Evolutionary conservation across 2,113 vertebrate genomes (phyloP).

Genomic region (Vombatus ursinus): DNA sequence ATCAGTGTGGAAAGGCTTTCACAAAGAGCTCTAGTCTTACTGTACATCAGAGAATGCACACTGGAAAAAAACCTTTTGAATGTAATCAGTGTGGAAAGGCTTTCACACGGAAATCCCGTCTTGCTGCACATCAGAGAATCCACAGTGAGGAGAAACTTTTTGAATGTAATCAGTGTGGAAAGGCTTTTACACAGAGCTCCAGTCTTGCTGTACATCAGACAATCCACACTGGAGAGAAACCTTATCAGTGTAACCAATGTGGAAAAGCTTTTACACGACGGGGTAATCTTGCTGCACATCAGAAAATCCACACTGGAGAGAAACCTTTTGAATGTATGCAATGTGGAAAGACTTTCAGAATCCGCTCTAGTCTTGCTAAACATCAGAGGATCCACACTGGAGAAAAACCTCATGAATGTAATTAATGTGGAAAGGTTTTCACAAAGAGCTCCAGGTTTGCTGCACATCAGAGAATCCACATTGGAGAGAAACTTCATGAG

Average conservation of each 20-base stretch:
- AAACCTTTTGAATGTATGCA: not conserved
- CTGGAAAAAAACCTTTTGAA: not conserved
- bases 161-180: not conserved
- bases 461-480: not conserved
- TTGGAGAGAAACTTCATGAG: not conserved
- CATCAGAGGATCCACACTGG: not conserved
- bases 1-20: conserved; percentile 73
- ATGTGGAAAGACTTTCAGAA: not conserved
- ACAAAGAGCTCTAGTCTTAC: conserved; percentile 72
- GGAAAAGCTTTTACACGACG: not conserved
- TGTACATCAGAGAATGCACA: conserved; percentile 49
- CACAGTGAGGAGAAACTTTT: not conserved
- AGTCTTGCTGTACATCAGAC: not conserved
- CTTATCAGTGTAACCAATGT: not conserved
- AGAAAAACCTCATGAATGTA: not conserved
- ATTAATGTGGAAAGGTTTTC: not conserved
- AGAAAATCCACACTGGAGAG: not conserved
- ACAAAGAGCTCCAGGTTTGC: not conserved
- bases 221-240: not conserved
- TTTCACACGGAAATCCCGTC: not conserved
- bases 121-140: not conserved
- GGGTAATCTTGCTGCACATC: not conserved
- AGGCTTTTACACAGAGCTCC: not conserved
- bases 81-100: not conserved
- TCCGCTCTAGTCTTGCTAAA: not conserved